Conservation (phyloP, 1,140 invertebrate species). For the Drosophila orena region DNA sequence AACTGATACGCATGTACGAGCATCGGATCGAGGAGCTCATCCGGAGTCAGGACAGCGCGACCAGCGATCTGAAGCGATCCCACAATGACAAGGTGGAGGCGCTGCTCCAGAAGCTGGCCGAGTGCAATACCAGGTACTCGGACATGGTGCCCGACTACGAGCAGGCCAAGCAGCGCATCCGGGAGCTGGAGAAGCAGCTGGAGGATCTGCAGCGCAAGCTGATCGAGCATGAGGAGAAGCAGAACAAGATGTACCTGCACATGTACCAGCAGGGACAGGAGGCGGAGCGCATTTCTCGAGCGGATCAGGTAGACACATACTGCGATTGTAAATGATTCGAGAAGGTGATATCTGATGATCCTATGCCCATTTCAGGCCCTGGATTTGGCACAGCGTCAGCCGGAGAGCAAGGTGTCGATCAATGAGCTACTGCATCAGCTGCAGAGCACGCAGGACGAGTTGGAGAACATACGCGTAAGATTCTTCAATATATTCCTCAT, state of each 20-base stretch:
- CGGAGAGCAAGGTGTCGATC: constrained; percentile 89
- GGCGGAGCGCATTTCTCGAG: constrained; percentile 89
- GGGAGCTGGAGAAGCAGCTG: constrained; percentile 89
- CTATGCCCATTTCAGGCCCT: constrained; percentile 85
- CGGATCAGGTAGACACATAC: constrained; percentile 86
- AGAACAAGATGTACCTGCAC: constrained; percentile 91
- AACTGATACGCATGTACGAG: constrained; percentile 89
- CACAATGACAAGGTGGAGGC: constrained; percentile 93
- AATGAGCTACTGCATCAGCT: constrained; percentile 92
- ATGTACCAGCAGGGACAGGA: constrained; percentile 93
- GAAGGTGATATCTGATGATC: no score
- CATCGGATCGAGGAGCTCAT: constrained; percentile 90
- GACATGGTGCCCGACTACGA: constrained; percentile 89
- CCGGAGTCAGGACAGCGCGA: constrained; percentile 88
- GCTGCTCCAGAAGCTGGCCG: constrained; percentile 91
- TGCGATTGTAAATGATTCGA: no score
- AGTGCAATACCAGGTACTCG: constrained; percentile 91
- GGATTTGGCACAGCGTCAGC: constrained; percentile 86
- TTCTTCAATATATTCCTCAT: constrained; percentile 84
- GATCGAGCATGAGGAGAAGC: constrained; percentile 90
- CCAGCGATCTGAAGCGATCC: constrained; percentile 89
- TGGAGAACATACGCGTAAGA: constrained; percentile 93
- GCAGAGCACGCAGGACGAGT: constrained; percentile 91
- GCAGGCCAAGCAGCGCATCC: constrained; percentile 88
- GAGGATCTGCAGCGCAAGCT: constrained; percentile 89